A percentile compares a stretch with the other conserved stretches of the same genome.
Conservation (phyloP, 2,797 vertebrate species). For the Hozukius guyotensis region DNA sequence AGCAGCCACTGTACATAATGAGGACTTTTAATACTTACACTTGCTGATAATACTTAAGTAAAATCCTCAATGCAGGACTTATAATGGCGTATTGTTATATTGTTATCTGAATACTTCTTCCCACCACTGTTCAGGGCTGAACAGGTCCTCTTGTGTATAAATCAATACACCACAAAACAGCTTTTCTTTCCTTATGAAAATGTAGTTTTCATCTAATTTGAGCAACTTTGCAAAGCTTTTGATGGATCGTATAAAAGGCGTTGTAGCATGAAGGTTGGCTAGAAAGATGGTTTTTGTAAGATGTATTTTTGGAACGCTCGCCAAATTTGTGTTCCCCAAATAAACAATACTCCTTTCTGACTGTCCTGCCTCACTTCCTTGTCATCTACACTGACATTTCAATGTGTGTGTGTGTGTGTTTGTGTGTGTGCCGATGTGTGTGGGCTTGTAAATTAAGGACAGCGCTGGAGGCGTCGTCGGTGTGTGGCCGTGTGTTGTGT, state of each 20-base stretch:
- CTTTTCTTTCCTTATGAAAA: constrained; percentile 16
- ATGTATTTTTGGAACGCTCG: constrained; percentile 55
- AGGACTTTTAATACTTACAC: neutral
- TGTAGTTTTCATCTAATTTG: constrained; percentile 16
- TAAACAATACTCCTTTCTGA: constrained; percentile 61
- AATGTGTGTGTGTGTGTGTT: constrained; percentile 43
- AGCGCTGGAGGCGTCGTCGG: constrained; percentile 57
- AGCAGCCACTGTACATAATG: neutral
- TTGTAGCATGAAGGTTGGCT: constrained; percentile 34
- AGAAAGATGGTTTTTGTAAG: constrained; percentile 21
- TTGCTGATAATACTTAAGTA: neutral
- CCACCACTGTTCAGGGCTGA: neutral
- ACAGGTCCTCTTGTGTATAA: neutral
- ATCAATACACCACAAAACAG: neutral
- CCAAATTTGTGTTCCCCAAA: constrained; percentile 62
- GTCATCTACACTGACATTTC: constrained; percentile 62
- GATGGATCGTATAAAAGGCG: constrained; percentile 31
- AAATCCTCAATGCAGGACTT: neutral
- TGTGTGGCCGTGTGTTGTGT: constrained; percentile 5
- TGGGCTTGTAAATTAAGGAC: constrained; percentile 72
- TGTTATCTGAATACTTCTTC: neutral
- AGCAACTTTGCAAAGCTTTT: constrained; percentile 38
- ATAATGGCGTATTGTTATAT: neutral
- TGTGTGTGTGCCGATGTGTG: constrained; percentile 34
- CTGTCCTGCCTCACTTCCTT: constrained; percentile 64